Percentiles rank a stretch among this genome's conserved stretches.
phyloP scores from a whole-genome alignment of 2,888 invertebrate species.

The Podabrus alpinus region DNA sequence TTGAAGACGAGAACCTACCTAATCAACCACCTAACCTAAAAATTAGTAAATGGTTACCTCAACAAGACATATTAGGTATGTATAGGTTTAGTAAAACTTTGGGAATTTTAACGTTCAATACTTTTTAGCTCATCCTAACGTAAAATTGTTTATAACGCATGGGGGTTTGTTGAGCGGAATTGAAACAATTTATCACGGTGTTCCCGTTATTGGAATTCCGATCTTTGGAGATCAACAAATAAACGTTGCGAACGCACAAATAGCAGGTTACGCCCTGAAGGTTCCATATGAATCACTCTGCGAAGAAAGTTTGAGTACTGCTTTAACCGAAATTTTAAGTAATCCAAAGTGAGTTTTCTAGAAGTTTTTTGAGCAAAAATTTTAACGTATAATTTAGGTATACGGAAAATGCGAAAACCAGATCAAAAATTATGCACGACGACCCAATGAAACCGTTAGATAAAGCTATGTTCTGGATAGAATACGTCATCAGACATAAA shows the following conservation, averaged over 20 bases:
- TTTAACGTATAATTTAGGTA: conserved; percentile 32
- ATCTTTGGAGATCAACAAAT: conserved; percentile 17
- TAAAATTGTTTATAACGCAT: background rate
- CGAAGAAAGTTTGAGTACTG: conserved; percentile 49
- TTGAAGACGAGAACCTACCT: conserved; percentile 36
- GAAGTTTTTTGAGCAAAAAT: background rate
- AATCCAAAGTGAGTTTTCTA: conserved; percentile 43
- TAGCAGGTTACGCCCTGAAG: conserved; percentile 50
- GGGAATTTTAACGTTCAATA: background rate
- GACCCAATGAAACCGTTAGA: conserved; percentile 37
- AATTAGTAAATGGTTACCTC: conserved; percentile 25
- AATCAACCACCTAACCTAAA: conserved; percentile 16
- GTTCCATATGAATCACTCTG: conserved; percentile 50
- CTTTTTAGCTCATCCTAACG: background rate
- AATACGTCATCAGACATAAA: conserved; percentile 39
- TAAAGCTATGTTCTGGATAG: conserved; percentile 41
- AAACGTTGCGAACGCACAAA: conserved; percentile 13
- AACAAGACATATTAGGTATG: conserved; percentile 26
- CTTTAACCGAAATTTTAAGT: conserved; percentile 49
- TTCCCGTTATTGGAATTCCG: conserved; percentile 9
- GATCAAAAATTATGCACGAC: conserved; percentile 38
- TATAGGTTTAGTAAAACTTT: background rate
- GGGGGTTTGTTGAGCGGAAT: conserved; percentile 8
- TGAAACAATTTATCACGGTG: conserved; percentile 12
- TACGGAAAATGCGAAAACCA: conserved; percentile 31